Percentiles rank a stretch among this genome's conserved stretches.
These are phyloP conservation scores for Miichthys miiuy DNA, from an alignment of 2,797 vertebrate genomes.

Conservation along the genomic window DNA sequence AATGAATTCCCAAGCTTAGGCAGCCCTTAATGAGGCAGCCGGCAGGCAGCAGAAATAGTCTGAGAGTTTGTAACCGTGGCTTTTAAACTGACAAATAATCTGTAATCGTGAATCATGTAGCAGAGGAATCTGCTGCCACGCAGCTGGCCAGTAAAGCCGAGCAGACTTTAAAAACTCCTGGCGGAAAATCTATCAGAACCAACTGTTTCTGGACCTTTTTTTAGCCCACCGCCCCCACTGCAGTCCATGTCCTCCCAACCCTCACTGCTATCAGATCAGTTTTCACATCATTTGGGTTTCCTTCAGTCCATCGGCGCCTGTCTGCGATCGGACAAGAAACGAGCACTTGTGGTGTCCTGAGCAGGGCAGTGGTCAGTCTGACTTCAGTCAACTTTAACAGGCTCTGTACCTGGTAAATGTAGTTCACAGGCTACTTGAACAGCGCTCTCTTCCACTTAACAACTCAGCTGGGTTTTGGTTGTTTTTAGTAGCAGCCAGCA, in stretches of 20 bases:
- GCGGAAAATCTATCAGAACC: conserved; percentile 65
- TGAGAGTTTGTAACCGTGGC: conserved; percentile 40
- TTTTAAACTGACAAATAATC: conserved; percentile 64
- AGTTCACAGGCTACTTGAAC: conserved; percentile 21
- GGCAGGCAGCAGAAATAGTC: background rate
- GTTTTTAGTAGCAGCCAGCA: conserved; percentile 60
- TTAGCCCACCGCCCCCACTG: conserved; percentile 27
- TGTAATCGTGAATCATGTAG: conserved; percentile 61
- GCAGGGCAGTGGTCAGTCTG: background rate
- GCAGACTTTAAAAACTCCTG: conserved; percentile 59
- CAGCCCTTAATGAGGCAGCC: conserved; percentile 6
- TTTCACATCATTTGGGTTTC: conserved; percentile 58
- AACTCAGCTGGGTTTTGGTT: conserved; percentile 32
- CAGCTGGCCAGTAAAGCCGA: conserved; percentile 53
- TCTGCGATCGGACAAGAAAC: conserved; percentile 19
- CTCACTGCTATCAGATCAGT: conserved; percentile 50
- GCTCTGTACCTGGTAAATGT: conserved; percentile 10
- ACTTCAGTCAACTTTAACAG: background rate
- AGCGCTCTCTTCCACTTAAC: conserved; percentile 22
- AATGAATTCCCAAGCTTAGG: conserved; percentile 16
- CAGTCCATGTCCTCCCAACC: conserved; percentile 34
- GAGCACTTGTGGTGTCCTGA: conserved; percentile 17
- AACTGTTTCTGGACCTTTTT: conserved; percentile 69
- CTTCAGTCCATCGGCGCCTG: conserved; percentile 28
- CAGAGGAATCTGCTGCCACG: conserved; percentile 51